phyloP scores from a whole-genome alignment of 2,797 vertebrate genomes.

The Spondyliosoma cantharus region DNA sequence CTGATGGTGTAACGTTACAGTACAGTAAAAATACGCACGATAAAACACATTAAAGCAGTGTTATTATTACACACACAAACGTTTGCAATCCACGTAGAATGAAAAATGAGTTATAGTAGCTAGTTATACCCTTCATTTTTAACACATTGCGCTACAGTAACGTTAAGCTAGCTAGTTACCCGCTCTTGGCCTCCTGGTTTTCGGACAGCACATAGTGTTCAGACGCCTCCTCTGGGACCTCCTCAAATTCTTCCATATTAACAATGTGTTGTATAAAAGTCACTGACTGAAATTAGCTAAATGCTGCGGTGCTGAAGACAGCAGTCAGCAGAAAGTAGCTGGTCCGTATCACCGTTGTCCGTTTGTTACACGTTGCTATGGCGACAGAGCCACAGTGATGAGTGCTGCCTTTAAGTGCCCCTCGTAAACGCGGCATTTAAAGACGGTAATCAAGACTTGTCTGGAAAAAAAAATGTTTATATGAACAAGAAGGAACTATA shows the following conservation, averaged over 20 bases:
- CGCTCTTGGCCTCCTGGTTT: conserved; percentile 59
- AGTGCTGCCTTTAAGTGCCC: conserved; percentile 40
- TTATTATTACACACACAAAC: no score
- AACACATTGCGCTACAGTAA: not conserved
- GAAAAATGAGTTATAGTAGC: not conserved
- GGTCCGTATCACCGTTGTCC: not conserved
- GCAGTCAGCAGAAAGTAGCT: fast-evolving
- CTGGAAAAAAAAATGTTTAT: not conserved
- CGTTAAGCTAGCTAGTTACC: conserved; percentile 51
- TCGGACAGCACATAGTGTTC: conserved; percentile 63
- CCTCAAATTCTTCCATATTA: conserved; percentile 53
- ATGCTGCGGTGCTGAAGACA: fast-evolving
- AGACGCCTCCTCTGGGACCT: not conserved
- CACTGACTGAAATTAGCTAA: fast-evolving
- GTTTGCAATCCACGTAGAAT: not conserved
- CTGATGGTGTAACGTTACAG: not conserved
- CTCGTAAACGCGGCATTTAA: not conserved
- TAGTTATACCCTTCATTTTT: not conserved
- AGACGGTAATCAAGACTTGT: not conserved
- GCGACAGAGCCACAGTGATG: conserved; percentile 11
- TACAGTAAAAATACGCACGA: not conserved
- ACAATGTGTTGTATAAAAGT: not conserved
- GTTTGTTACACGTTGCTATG: conserved; percentile 62
- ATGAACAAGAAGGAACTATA: not conserved
- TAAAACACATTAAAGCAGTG: no score